These are phyloP conservation scores for Ophion slaviceki DNA, from an alignment of 2,888 invertebrate genomes.

Conservation along the genomic window DNA sequence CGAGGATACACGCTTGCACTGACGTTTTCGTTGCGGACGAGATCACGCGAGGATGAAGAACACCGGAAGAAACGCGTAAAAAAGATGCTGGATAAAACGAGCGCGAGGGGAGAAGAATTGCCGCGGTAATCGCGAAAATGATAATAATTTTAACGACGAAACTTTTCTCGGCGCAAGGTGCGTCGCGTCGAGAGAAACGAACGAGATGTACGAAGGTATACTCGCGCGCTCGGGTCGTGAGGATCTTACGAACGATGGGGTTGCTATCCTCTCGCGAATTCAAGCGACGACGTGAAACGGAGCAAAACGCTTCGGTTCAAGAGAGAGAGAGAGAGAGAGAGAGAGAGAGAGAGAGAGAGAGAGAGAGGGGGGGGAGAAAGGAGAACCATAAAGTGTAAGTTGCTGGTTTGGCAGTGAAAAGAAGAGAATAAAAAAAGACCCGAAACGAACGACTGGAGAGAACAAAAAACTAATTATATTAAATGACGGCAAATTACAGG, in stretches of 20 bases:
- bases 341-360: constrained; percentile 18
- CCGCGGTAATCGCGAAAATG: constrained; percentile 70
- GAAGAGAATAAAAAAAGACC: constrained; percentile 42
- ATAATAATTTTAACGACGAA: constrained; percentile 71
- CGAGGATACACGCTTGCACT: background rate
- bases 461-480: constrained; percentile 78
- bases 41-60: background rate
- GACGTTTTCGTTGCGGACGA: background rate
- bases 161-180: constrained; percentile 63
- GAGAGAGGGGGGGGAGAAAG: constrained; percentile 21
- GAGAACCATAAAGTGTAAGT: constrained; percentile 61
- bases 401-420: constrained; percentile 65
- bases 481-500: constrained; percentile 77
- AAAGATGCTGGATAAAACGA: constrained; percentile 44
- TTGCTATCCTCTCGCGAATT: constrained; percentile 44
- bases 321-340: constrained; percentile 13
- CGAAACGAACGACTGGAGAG: constrained; percentile 54
- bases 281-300: constrained; percentile 45
- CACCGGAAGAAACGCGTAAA: constrained; percentile 12
- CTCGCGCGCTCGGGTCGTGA: constrained; percentile 15
- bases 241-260: constrained; percentile 37
- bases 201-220: constrained; percentile 32
- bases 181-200: constrained; percentile 42
- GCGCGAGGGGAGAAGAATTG: constrained; percentile 43
- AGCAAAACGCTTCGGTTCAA: constrained; percentile 40